phyloP scores from a whole-genome alignment of 2,113 vertebrate genomes.

The Smithornis capensis region DNA sequence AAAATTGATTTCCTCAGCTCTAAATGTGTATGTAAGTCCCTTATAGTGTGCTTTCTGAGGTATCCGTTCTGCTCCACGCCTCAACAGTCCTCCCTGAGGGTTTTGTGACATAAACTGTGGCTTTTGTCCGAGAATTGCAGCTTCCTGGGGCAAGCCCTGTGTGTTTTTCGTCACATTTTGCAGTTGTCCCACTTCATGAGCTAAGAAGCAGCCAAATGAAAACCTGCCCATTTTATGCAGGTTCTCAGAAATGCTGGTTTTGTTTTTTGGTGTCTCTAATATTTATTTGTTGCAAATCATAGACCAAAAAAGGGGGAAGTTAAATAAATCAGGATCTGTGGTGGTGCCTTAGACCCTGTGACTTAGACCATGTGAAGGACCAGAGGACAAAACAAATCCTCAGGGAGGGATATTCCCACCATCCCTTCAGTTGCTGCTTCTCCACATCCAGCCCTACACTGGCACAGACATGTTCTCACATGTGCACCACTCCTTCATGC shows the following conservation, averaged over 20 bases:
- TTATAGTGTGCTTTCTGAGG: neutral
- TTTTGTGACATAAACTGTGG: slow-evolving; percentile 25
- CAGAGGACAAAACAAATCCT: neutral
- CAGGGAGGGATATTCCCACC: neutral
- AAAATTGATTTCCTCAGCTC: neutral
- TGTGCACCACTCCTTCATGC: fast-evolving
- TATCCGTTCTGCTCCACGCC: neutral
- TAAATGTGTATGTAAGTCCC: neutral
- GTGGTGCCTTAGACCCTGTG: too few species aligned
- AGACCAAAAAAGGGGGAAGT: neutral
- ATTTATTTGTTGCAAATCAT: neutral
- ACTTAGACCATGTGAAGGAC: too few species aligned
- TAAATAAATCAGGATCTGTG: neutral
- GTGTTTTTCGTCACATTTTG: neutral
- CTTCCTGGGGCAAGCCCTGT: neutral
- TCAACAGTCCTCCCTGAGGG: neutral
- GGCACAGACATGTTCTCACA: fast-evolving
- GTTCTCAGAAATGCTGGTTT: neutral
- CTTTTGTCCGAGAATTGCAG: slow-evolving; percentile 19
- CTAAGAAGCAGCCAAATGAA: neutral
- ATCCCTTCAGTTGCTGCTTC: neutral
- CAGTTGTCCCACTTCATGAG: neutral
- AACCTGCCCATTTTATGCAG: neutral
- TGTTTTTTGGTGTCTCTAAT: neutral
- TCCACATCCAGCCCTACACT: neutral